Conservation (phyloP, 2,888 invertebrate species). For the Azorinus chamasolen region DNA sequence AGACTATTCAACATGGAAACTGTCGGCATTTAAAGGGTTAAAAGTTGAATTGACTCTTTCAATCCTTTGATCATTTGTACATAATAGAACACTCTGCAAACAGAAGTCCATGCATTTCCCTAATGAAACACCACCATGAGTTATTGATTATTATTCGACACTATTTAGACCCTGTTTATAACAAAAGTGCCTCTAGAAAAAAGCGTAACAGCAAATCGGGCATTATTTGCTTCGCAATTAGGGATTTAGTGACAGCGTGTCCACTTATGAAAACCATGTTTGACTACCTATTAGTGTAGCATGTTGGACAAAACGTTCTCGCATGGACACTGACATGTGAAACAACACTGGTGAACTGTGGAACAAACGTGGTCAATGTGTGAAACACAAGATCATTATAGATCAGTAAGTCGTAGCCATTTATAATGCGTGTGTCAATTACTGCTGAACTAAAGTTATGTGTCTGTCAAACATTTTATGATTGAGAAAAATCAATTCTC, state of each 20-base stretch:
- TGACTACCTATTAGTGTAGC: not conserved
- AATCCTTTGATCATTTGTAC: too few relatives aligned
- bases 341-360: constrained; percentile 12
- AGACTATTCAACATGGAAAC: too few relatives aligned
- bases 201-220: not conserved
- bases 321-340: constrained; percentile 17
- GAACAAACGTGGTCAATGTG: constrained; percentile 35
- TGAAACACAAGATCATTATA: constrained; percentile 51
- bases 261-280: not conserved
- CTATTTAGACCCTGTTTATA: constrained; percentile 2
- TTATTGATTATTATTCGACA: constrained; percentile 3
- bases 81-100: too few relatives aligned
- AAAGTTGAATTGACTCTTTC: too few relatives aligned
- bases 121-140: too few relatives aligned
- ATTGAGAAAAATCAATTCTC: too few relatives aligned
- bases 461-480: too few relatives aligned
- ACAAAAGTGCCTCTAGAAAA: not conserved
- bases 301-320: too few relatives aligned
- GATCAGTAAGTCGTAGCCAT: constrained; percentile 33
- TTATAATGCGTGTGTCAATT: constrained; percentile 46
- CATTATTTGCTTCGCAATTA: constrained; percentile 11
- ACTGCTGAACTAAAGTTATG: constrained; percentile 31
- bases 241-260: not conserved
- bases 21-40: too few relatives aligned
- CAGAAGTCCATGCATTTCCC: too few relatives aligned